Conservation (phyloP, 2,113 vertebrate species). For the Hydrochoerus hydrochaeris region DNA sequence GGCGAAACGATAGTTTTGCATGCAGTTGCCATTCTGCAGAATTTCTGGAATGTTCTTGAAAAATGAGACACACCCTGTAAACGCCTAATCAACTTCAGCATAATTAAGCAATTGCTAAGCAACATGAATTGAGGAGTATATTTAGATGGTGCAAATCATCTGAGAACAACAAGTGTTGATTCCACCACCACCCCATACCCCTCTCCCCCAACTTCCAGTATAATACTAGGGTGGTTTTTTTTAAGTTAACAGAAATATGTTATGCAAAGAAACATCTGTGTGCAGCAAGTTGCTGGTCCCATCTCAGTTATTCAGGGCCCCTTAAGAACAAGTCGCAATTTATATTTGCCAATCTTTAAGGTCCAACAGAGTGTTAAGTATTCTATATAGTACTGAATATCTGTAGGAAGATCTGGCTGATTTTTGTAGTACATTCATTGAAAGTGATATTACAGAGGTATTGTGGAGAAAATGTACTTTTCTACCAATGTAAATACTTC, state of each 20-base stretch:
- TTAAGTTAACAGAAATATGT: neutral
- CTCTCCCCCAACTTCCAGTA: too few species aligned
- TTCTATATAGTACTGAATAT: neutral
- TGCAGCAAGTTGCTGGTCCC: neutral
- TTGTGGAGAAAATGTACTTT: neutral
- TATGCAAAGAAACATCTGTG: rapidly evolving
- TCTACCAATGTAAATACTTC: neutral
- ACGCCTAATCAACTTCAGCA: neutral
- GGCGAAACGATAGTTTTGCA: neutral
- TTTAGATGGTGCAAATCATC: neutral
- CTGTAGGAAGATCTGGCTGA: neutral
- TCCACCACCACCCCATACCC: too few species aligned
- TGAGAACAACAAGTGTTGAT: neutral
- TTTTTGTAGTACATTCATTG: neutral
- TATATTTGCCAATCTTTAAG: neutral
- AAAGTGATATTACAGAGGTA: neutral
- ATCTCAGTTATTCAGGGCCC: neutral
- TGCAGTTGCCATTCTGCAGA: neutral
- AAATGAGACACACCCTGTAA: neutral
- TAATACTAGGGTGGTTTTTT: neutral
- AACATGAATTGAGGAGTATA: neutral
- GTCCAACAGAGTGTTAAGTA: neutral
- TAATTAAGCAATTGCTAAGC: neutral
- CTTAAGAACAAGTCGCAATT: neutral
- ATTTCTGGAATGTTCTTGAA: neutral